A percentile compares a stretch with the other conserved stretches of the same genome.
Conservation (phyloP, 2,113 vertebrate species). For the Cervus canadensis region DNA sequence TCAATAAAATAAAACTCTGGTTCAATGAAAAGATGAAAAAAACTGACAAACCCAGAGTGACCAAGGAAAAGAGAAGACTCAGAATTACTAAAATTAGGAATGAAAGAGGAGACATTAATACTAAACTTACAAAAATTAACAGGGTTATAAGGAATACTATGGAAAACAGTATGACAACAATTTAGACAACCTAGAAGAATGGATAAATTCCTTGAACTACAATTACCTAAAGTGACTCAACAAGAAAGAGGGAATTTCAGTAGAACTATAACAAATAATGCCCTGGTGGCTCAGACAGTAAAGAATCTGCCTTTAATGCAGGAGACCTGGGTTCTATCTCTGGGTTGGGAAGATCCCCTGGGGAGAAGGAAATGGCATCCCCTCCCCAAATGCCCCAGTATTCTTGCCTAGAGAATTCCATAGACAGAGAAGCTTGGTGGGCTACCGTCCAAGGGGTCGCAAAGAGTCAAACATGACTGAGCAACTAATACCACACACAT, state of each 20-base stretch:
- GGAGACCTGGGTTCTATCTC: neutral
- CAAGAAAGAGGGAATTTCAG: neutral
- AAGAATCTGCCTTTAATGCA: neutral
- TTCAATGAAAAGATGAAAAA: neutral
- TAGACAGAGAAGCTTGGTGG: neutral
- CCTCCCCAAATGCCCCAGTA: neutral
- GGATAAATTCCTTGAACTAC: neutral
- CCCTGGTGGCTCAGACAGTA: neutral
- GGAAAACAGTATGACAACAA: neutral
- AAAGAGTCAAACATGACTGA: neutral
- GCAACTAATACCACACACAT: neutral
- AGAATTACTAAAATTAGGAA: slow-evolving; percentile 2
- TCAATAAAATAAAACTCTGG: neutral
- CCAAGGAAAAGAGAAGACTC: neutral
- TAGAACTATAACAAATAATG: neutral
- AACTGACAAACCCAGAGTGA: neutral
- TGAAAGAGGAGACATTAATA: neutral
- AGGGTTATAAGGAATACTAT: neutral
- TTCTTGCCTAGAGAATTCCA: neutral
- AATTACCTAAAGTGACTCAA: neutral
- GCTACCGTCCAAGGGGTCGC: neutral
- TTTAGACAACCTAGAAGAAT: neutral
- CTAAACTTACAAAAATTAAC: neutral
- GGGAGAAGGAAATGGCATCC: neutral
- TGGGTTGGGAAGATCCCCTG: neutral